phyloP scores from a whole-genome alignment of 2,113 vertebrate species.

The Carollia perspicillata region DNA sequence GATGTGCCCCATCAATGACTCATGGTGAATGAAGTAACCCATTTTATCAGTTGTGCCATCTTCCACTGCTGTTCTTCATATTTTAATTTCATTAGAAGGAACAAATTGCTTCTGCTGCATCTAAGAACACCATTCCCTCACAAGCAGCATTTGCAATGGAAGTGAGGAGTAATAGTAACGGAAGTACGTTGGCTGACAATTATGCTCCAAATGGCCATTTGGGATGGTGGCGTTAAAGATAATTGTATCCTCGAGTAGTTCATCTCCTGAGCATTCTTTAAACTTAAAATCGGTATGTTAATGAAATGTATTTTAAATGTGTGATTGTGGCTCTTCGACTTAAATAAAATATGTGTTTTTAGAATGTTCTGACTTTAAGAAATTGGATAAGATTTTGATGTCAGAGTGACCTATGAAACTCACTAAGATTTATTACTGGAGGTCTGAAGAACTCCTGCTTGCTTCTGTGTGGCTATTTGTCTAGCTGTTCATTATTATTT shows the following conservation, averaged over 20 bases:
- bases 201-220: constrained; percentile 56
- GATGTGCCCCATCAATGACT: neutral
- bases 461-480: constrained; percentile 32
- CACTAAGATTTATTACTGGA: neutral
- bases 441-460: neutral
- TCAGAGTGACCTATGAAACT: constrained; percentile 12
- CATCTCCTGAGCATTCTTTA: constrained; percentile 15
- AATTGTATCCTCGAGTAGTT: constrained; percentile 39
- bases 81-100: constrained; percentile 62
- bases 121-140: constrained; percentile 66
- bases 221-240: constrained; percentile 21
- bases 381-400: constrained; percentile 72
- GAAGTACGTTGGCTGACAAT: constrained; percentile 59
- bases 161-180: constrained; percentile 58
- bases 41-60: neutral
- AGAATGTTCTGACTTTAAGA: constrained; percentile 50
- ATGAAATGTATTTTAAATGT: constrained; percentile 45
- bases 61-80: constrained; percentile 38
- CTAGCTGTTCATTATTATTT: neutral
- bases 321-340: constrained; percentile 41
- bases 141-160: constrained; percentile 40
- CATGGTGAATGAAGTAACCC: constrained; percentile 33
- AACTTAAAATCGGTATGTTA: constrained; percentile 56
- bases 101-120: constrained; percentile 62
- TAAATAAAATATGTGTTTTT: constrained; percentile 51